A percentile compares a stretch with the other conserved stretches of the same genome.
phyloP scores from a whole-genome alignment of 2,888 invertebrate species.

The Pseudanteris insignis region DNA sequence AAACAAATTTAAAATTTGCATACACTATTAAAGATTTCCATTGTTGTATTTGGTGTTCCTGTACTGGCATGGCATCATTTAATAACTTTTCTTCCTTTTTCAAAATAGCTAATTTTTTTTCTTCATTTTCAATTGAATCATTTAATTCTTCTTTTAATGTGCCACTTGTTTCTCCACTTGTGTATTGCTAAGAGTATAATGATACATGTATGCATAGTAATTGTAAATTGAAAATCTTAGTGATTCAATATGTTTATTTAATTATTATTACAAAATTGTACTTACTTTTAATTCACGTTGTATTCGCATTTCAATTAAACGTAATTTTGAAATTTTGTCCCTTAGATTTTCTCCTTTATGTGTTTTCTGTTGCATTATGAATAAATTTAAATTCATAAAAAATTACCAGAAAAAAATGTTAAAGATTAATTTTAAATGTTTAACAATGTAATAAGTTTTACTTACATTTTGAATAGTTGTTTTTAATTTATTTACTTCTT shows the following conservation, averaged over 20 bases:
- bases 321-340: slow-evolving; percentile 49
- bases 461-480: slow-evolving; percentile 69
- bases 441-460: not conserved
- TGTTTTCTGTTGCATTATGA: too few species aligned
- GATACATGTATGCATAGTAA: slow-evolving; percentile 3
- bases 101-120: slow-evolving; percentile 70
- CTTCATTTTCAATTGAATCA: slow-evolving; percentile 69
- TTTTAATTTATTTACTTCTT: slow-evolving; percentile 55
- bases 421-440: not conserved
- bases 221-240: not conserved
- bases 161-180: slow-evolving; percentile 17
- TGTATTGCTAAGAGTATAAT: slow-evolving; percentile 29
- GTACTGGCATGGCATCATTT: slow-evolving; percentile 61
- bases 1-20: slow-evolving; percentile 39
- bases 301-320: slow-evolving; percentile 51
- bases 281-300: slow-evolving; percentile 52
- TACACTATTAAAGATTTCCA: slow-evolving; percentile 58
- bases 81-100: slow-evolving; percentile 71
- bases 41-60: slow-evolving; percentile 55
- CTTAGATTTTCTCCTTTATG: slow-evolving; percentile 48
- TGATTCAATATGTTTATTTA: not conserved
- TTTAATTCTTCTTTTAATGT: slow-evolving; percentile 68
- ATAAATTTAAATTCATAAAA: too few species aligned
- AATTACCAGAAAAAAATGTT: too few species aligned
- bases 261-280: too few species aligned